Evolutionary conservation across 2,888 invertebrate species (phyloP).

Genomic region (Hypena proboscidalis): DNA sequence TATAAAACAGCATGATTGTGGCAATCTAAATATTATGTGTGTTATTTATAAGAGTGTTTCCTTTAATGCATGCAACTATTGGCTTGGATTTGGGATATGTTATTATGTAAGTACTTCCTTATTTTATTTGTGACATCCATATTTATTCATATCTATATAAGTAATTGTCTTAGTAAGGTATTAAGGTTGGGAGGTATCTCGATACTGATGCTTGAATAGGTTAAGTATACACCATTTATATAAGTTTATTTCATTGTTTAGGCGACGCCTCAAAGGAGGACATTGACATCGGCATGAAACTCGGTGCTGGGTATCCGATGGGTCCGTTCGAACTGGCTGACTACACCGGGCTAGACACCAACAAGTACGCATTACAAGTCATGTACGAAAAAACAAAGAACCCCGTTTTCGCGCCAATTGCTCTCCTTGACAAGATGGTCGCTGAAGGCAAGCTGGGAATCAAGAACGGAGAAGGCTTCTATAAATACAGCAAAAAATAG

Average conservation of each 20-base stretch:
- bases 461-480: constrained; percentile 94
- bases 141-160: too few species aligned
- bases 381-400: constrained; percentile 87
- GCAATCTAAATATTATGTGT: too few species aligned
- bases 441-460: constrained; percentile 91
- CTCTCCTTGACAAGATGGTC: constrained; percentile 88
- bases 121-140: too few species aligned
- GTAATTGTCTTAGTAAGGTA: too few species aligned
- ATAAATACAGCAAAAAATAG: constrained; percentile 80
- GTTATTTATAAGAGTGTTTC: too few species aligned
- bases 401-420: constrained; percentile 83
- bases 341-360: constrained; percentile 93
- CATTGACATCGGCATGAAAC: constrained; percentile 95
- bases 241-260: constrained; percentile 38
- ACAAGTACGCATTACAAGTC: constrained; percentile 88
- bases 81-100: too few species aligned
- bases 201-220: too few species aligned
- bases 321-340: constrained; percentile 88
- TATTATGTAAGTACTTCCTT: too few species aligned
- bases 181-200: too few species aligned
- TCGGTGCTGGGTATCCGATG: constrained; percentile 96
- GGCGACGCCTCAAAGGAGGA: constrained; percentile 90
- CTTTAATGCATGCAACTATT: too few species aligned
- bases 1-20: too few species aligned
- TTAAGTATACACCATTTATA: background rate